phyloP scores from a whole-genome alignment of 1,140 invertebrate genomes.

The Schlechtendalia chinensis region DNA sequence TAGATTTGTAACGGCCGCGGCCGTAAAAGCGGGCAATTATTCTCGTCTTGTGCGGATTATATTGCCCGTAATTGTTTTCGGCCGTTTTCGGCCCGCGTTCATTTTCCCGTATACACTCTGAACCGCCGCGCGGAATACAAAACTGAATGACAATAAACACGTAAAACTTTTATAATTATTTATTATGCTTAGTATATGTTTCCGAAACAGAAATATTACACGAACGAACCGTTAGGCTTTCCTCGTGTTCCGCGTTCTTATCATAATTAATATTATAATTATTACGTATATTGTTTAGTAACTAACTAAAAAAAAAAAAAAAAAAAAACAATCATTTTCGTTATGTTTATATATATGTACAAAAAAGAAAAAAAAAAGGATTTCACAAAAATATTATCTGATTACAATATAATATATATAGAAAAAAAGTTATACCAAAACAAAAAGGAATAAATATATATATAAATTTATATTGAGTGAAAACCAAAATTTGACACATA shows the following conservation, averaged over 20 bases:
- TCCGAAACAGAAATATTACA: conserved; percentile 14
- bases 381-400: conserved; percentile 37
- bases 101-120: no score
- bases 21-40: no score
- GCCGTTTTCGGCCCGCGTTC: no score
- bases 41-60: no score
- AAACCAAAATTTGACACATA: conserved; percentile 26
- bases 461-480: conserved; percentile 9
- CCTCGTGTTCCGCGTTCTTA: not conserved
- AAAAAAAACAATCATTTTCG: conserved; percentile 17
- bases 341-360: not conserved
- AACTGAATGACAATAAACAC: no score
- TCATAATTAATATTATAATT: not conserved
- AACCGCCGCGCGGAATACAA: no score
- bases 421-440: conserved; percentile 30
- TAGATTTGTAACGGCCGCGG: not conserved
- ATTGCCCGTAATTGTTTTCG: no score
- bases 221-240: not conserved
- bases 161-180: no score
- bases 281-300: no score
- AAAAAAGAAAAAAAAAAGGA: conserved; percentile 15
- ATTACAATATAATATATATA: conserved; percentile 28
- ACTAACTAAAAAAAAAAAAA: no score
- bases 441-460: no score
- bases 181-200: no score